Conservation (phyloP, 2,797 vertebrate species). For the Acrocephalus scirpaceus region DNA sequence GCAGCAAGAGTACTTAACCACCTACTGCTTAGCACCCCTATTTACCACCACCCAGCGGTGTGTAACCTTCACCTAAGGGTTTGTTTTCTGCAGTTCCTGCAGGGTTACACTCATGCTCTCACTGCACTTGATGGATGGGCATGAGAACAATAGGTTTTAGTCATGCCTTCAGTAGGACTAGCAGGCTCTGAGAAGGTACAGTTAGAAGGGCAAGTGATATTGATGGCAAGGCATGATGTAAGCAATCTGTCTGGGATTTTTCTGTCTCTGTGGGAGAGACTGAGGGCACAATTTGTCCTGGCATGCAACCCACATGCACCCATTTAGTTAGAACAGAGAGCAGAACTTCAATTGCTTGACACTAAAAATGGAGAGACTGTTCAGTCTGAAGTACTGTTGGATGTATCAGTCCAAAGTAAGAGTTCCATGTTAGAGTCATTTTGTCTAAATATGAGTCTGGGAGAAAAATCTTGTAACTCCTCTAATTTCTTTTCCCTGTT, state of each 20-base stretch:
- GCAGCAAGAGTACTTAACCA: not conserved
- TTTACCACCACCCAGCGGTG: not conserved
- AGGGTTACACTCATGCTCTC: not conserved
- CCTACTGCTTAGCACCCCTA: not conserved
- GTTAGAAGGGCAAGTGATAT: not conserved
- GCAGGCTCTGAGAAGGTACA: not conserved
- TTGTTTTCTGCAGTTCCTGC: not conserved
- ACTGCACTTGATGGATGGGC: not conserved
- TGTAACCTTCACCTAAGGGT: not conserved
- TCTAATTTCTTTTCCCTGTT: not conserved
- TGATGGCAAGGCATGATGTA: not conserved
- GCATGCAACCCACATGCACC: not conserved
- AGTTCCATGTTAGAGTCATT: not conserved
- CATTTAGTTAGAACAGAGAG: not conserved
- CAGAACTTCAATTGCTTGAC: not conserved
- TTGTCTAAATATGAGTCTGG: not conserved
- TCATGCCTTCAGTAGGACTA: not conserved
- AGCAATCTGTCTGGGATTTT: not conserved
- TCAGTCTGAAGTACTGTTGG: not conserved
- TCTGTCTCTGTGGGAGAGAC: not conserved
- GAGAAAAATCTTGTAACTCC: not conserved
- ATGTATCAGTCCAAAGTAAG: not conserved
- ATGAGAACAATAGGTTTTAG: not conserved
- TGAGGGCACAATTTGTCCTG: not conserved
- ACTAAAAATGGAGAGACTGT: not conserved